These are phyloP conservation scores for Neodon shergylaensis DNA, from an alignment of 2,113 vertebrate species.

Conservation along the genomic window DNA sequence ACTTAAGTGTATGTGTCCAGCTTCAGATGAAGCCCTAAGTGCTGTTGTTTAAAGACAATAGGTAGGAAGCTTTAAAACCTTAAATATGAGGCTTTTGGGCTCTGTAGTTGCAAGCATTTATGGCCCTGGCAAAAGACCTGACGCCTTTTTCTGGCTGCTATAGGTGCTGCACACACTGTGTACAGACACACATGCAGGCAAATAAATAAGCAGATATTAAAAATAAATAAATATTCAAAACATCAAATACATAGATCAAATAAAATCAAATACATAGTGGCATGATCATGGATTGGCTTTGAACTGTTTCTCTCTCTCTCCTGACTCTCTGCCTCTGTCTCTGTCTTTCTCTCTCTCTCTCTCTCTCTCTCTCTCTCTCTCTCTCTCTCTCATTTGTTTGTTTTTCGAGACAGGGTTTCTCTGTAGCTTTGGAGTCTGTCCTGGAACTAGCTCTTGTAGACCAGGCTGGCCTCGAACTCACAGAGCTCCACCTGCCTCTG, in stretches of 20 bases:
- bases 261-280: not conserved
- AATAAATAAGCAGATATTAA: not conserved
- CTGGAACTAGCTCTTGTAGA: no score
- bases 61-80: not conserved
- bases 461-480: no score
- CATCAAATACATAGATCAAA: not conserved
- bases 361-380: no score
- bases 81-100: not conserved
- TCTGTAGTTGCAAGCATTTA: not conserved
- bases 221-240: not conserved
- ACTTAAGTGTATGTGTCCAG: not conserved
- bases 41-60: not conserved
- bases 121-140: not conserved
- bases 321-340: no score
- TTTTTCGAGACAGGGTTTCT: no score
- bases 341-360: no score
- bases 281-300: not conserved
- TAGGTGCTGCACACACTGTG: not conserved
- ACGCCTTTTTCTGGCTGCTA: not conserved
- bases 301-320: not conserved
- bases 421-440: no score
- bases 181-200: not conserved
- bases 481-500: no score
- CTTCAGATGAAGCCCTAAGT: not conserved
- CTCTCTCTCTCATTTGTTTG: no score